Base-by-base conservation (phyloP, 1,140 invertebrate species). In the Habropoda laboriosa region DNA sequence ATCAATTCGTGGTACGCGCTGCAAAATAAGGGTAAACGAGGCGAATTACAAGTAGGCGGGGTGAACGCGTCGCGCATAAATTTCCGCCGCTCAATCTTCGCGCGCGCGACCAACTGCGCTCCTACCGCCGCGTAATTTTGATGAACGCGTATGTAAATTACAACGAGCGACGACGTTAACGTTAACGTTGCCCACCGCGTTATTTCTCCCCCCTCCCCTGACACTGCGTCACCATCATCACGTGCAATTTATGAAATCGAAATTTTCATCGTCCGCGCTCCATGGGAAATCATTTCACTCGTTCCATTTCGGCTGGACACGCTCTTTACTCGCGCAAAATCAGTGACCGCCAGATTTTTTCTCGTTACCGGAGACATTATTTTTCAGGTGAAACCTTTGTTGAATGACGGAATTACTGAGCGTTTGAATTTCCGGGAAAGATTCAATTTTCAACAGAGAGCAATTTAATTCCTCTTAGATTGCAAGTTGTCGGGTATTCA, bases 131-230 rank as follows among this genome's bases (percentile, higher is more conserved):
- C 24, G 55, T 60, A 77, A 77, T 77, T 77, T 77, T 77, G 75
- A 70, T 68, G 53, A 60, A 70, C 64, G 64, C 32, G 51, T 40
- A 68, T 68, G 66, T 49, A 77, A 77, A 77, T 70, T 70, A 49
- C 57, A 66, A 57, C 61, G 30, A 49, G 42, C 42, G 30, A 58
- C 30, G 40, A 21, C 12, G 42, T 38, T 30, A 30, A 58, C 55
- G 53, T 12, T 8, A 67, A 67, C 51, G 51, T 67, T 67, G 45
- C 61, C 38, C 13, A 16, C 6, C 7, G 51, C 40, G 49, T 66
- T 40, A 35, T 55, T 70, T 77, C 38, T 49, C 42, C 42, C 13
- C 27, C n/a, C n/a, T n/a, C n/a, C n/a, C n/a, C n/a, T n/a, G n/a
- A n/a, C n/a, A n/a, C n/a, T n/a, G n/a, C n/a, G n/a, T n/a, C n/a